Evolutionary conservation across 2,113 vertebrate genomes (phyloP), one percentile per base, ranked within the genome.

Genomic region (Epinephelus moara): DNA sequence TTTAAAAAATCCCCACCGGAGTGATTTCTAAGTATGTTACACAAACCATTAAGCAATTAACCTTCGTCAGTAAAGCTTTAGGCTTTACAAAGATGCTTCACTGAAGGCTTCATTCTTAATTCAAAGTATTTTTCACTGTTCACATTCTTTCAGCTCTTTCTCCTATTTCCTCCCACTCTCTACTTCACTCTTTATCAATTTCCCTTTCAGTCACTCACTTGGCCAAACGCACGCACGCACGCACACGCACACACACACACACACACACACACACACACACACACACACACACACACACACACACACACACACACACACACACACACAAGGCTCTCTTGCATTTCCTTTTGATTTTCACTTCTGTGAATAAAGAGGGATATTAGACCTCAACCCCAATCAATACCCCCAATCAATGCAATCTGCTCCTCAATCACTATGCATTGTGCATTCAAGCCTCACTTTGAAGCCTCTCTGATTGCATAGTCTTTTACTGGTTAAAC

Each of bases 371-470:
- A 89, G 80, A 82, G 59, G 82, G 75, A 91, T 90, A 91, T 93
- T 92, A 87, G 80, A 80, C 88, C 74, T 88, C 66, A 84, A 87
- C 81, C 82, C 69, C 61, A 91, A 89, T 91, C 91, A 84, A 92
- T 94, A 90, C 45, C 47, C 69, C 82, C 74, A 90, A 84, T 91
- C 91, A 91, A 88, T 91, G 88, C 86, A 88, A 85, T 91, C 84
- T 87, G 85, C 80, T 84, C 76, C 83, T 92, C 88, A 85, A 90
- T 92, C 91, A 89, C 91, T 63, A 52, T 45, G 83, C 78, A 82
- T 91, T 89, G 86, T 89, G 88, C 77, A 74, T 85, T 86, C 71
- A 84, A 78, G 85, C 70, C 71, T 89, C 75, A 82, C 86, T 81
- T 70, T 82, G 81, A 91, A 85, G 85, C 81, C 60, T 78, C 19